phyloP scores from a whole-genome alignment of 2,797 vertebrate genomes.

The Pristis pectinata region DNA sequence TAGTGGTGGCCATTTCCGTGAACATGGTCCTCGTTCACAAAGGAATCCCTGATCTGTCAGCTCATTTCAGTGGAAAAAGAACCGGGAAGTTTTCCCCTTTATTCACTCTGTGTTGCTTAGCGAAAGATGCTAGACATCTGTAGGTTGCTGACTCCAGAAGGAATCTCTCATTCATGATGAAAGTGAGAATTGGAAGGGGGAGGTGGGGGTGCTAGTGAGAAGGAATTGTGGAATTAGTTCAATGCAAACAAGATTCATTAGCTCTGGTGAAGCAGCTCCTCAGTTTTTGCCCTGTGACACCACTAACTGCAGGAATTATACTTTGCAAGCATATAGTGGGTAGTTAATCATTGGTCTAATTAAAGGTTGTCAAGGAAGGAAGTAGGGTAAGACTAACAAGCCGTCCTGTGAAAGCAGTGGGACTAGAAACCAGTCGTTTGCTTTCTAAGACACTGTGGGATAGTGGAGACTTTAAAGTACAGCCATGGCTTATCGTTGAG shows the following conservation, averaged over 20 bases:
- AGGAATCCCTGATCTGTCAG: not conserved
- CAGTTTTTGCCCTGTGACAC: not conserved
- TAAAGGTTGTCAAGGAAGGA: slow-evolving; percentile 1
- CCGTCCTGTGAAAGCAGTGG: not conserved
- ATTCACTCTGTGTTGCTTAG: not conserved
- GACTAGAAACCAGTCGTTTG: not conserved
- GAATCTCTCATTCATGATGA: not conserved
- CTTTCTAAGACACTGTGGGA: not conserved
- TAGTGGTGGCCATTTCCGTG: not conserved
- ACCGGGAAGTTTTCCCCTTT: not conserved
- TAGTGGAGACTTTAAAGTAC: not conserved
- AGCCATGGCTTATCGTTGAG: not conserved
- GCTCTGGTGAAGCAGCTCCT: not conserved
- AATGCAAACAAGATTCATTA: not conserved
- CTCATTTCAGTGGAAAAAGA: not conserved
- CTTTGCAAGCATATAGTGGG: not conserved
- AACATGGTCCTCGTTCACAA: not conserved
- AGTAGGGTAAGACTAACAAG: not conserved
- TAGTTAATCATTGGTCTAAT: not conserved
- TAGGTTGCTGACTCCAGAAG: not conserved
- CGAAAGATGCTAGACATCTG: not conserved
- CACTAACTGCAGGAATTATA: not conserved
- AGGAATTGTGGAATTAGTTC: not conserved
- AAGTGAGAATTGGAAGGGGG: not conserved
- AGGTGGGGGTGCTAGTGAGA: not conserved